Evolutionary conservation across 2,113 vertebrate genomes (phyloP).

Genomic region (Bolborhynchus lineola): DNA sequence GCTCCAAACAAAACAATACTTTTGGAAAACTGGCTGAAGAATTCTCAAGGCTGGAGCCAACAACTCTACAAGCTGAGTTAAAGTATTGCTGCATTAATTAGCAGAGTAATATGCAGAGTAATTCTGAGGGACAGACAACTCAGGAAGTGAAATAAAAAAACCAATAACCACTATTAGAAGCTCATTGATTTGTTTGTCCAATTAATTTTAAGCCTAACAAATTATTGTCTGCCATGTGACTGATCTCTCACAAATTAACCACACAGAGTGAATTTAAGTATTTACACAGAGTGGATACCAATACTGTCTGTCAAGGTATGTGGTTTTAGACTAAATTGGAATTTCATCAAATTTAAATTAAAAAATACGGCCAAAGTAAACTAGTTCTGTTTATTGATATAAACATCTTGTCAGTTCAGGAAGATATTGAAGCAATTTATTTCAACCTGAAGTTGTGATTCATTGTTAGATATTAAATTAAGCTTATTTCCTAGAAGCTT

Average conservation of each 20-base stretch:
- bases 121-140: not conserved
- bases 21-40: not conserved
- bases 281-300: not conserved
- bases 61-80: not conserved
- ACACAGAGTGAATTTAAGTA: not conserved
- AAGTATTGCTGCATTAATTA: not conserved
- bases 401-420: not conserved
- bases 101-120: not conserved
- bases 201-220: conserved; percentile 19
- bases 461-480: not conserved
- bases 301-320: not conserved
- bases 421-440: conserved; percentile 30
- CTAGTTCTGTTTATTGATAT: not conserved
- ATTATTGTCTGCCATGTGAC: not conserved
- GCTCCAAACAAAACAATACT: not conserved
- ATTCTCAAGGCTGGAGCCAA: not conserved
- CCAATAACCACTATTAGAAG: not conserved
- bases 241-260: not conserved
- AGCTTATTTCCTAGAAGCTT: not conserved
- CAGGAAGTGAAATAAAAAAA: not conserved
- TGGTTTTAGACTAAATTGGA: not conserved
- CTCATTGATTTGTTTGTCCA: conserved; percentile 12
- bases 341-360: not conserved
- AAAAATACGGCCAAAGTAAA: conserved; percentile 22
- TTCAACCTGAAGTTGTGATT: conserved; percentile 9